These are phyloP conservation scores for Dusona sp. DNA, from an alignment of 2,888 invertebrate genomes.

Conservation along the genomic window DNA sequence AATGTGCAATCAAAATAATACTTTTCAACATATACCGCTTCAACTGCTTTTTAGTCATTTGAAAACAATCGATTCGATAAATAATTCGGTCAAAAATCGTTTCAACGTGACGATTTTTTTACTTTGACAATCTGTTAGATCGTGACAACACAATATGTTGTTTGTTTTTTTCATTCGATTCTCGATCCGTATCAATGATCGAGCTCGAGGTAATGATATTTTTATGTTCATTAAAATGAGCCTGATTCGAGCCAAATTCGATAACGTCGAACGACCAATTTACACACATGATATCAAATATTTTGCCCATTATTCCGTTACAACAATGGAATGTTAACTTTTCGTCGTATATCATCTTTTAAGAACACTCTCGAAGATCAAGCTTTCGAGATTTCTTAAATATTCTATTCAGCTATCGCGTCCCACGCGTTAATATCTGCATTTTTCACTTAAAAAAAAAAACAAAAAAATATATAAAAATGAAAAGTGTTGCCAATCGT, in stretches of 20 bases:
- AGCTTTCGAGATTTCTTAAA: conserved; percentile 4
- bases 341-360: conserved; percentile 2
- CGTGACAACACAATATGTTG: conserved; percentile 23
- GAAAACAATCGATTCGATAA: conserved; percentile 16
- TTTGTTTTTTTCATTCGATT: not conserved
- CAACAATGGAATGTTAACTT: conserved; percentile 9
- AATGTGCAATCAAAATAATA: conserved; percentile 9
- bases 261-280: conserved; percentile 78
- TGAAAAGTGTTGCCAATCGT: conserved; percentile 37
- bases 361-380: not conserved
- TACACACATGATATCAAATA: conserved; percentile 70
- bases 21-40: conserved; percentile 21
- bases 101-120: conserved; percentile 1
- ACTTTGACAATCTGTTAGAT: conserved; percentile 63
- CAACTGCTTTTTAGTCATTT: not conserved
- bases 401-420: conserved; percentile 2
- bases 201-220: conserved; percentile 11
- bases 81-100: not conserved
- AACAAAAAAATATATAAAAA: too few species aligned
- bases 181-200: conserved; percentile 21
- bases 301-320: conserved; percentile 15
- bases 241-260: conserved; percentile 72
- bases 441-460: conserved; percentile 13
- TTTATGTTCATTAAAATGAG: conserved; percentile 32
- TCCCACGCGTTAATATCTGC: not conserved